These are phyloP conservation scores for Cremastobaeus sp. DNA, from an alignment of 2,888 invertebrate genomes.

Conservation along the genomic window DNA sequence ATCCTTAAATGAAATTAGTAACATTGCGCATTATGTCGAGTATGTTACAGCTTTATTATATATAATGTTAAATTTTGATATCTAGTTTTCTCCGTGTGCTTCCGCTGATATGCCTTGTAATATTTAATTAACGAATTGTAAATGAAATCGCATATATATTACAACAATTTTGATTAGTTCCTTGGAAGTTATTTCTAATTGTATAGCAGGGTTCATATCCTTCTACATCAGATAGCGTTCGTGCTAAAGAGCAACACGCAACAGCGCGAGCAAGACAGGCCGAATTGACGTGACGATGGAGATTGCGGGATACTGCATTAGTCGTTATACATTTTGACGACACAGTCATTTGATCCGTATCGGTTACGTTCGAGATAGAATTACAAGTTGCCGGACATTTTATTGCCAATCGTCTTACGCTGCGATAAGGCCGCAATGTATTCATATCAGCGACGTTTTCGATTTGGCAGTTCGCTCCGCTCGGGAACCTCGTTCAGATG, in stretches of 20 bases:
- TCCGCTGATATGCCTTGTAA: too few species aligned
- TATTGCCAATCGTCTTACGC: constrained; percentile 12
- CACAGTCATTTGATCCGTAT: constrained; percentile 34
- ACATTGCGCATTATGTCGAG: too few species aligned
- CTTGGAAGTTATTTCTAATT: constrained; percentile 35
- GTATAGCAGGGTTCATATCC: constrained; percentile 26
- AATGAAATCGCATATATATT: not conserved
- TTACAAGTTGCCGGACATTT: constrained; percentile 14
- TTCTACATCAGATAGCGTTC: constrained; percentile 41
- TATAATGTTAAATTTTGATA: too few species aligned
- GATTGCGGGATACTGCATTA: constrained; percentile 41
- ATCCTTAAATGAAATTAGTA: too few species aligned
- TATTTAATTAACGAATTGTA: not conserved
- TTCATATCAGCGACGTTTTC: not conserved
- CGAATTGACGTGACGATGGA: constrained; percentile 50
- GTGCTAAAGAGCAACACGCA: constrained; percentile 43
- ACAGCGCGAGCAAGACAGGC: constrained; percentile 27
- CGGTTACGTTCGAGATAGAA: constrained; percentile 21
- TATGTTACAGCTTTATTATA: too few species aligned
- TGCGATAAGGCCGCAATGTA: too few species aligned
- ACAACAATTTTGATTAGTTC: constrained; percentile 34
- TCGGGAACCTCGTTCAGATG: not conserved
- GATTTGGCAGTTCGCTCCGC: too few species aligned
- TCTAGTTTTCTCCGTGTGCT: too few species aligned
- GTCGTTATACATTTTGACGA: constrained; percentile 45